Evolutionary conservation across 2,797 vertebrate genomes (phyloP).

Genomic region (Ciconia nigra): DNA sequence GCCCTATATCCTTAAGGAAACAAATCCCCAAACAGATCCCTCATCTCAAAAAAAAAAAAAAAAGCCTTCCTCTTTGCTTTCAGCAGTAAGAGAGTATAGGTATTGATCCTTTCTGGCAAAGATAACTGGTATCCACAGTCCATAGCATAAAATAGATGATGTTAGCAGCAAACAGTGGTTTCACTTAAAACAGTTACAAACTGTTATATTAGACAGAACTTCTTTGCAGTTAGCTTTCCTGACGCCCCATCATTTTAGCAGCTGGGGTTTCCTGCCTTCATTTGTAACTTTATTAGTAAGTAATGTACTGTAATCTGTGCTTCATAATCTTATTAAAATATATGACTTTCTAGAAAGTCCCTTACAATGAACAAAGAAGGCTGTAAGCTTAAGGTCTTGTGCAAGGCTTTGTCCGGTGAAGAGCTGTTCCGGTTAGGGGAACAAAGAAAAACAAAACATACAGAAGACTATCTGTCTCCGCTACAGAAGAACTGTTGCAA

Average conservation of each 20-base stretch:
- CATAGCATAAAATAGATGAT: background rate
- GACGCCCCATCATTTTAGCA: background rate
- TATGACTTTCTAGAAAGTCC: background rate
- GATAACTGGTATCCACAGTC: background rate
- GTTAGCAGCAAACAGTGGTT: background rate
- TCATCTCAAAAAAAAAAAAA: background rate
- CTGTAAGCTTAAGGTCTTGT: background rate
- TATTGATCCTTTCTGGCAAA: background rate
- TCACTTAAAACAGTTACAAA: background rate
- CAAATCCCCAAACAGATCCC: background rate
- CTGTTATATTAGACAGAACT: background rate
- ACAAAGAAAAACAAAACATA: background rate
- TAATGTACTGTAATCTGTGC: background rate
- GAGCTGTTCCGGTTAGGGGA: background rate
- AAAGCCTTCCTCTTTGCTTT: background rate
- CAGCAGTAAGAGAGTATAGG: background rate
- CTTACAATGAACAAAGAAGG: background rate
- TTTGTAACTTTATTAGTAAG: background rate
- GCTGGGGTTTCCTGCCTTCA: background rate
- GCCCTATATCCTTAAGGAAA: background rate
- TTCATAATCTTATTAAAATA: background rate
- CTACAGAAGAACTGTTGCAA: background rate
- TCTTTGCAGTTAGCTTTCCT: background rate
- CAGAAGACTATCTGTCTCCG: background rate
- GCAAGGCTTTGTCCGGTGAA: background rate